Conservation (phyloP, 2,113 vertebrate species). For the Syngnathus floridae region DNA sequence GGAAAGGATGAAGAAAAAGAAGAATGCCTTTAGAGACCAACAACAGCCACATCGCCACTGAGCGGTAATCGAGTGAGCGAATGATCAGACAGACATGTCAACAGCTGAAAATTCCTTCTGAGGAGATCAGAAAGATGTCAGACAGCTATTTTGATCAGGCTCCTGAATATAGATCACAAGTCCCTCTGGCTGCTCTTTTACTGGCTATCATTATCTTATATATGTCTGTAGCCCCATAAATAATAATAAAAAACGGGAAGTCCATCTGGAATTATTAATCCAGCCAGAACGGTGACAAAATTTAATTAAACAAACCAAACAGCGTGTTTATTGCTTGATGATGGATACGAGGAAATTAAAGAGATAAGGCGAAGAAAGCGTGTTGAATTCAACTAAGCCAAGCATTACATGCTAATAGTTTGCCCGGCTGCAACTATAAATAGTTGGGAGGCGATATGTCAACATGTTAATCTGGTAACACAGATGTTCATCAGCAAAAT, state of each 20-base stretch:
- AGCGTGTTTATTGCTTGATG: constrained; percentile 6
- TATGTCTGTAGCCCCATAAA: neutral
- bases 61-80: constrained; percentile 12
- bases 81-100: constrained; percentile 38
- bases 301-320: constrained; percentile 33
- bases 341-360: constrained; percentile 51
- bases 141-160: constrained; percentile 60
- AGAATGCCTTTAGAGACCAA: too few relatives aligned
- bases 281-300: neutral
- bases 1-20: constrained; percentile 27
- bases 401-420: constrained; percentile 17
- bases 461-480: constrained; percentile 14
- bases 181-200: neutral
- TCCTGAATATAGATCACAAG: constrained; percentile 49
- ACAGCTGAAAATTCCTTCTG: constrained; percentile 61
- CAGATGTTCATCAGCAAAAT: constrained; percentile 22
- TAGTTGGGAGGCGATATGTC: constrained; percentile 23
- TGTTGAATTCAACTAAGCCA: constrained; percentile 32
- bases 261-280: neutral
- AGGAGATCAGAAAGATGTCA: constrained; percentile 48
- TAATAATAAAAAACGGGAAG: neutral
- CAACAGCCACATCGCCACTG: too few relatives aligned
- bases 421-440: constrained; percentile 14
- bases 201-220: neutral
- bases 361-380: constrained; percentile 19